Percentiles rank a stretch among this genome's conserved stretches.
phyloP scores from a whole-genome alignment of 2,888 invertebrate genomes.

The Glaucopsyche alexis region DNA sequence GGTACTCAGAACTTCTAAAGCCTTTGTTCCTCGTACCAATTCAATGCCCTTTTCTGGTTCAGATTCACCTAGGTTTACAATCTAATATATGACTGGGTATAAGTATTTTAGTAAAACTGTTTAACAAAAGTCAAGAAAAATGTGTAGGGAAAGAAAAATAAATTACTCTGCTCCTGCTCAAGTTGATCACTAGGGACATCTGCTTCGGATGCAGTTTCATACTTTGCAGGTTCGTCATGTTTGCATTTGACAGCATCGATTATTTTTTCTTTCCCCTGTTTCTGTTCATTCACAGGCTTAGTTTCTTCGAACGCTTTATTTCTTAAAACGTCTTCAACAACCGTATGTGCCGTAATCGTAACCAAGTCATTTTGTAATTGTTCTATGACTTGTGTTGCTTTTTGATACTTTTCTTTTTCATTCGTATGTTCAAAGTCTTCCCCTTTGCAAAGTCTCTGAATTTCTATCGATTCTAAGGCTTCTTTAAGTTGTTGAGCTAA shows the following conservation, averaged over 20 bases:
- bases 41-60: no score
- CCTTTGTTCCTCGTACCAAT: no score
- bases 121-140: background rate
- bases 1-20: no score
- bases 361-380: slow-evolving; percentile 57
- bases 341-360: slow-evolving; percentile 40
- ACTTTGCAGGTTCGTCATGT: no score
- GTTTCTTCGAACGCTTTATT: background rate
- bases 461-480: slow-evolving; percentile 52
- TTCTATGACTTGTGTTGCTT: slow-evolving; percentile 51
- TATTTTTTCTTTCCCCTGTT: background rate
- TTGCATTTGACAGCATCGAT: background rate
- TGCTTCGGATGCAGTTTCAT: background rate
- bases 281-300: background rate
- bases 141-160: background rate
- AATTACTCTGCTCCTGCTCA: background rate
- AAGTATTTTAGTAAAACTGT: background rate
- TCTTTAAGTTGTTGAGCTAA: slow-evolving; percentile 54
- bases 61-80: no score
- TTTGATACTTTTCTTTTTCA: slow-evolving; percentile 47
- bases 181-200: background rate
- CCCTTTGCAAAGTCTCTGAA: slow-evolving; percentile 50
- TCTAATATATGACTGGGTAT: background rate
- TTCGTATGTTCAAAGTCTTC: slow-evolving; percentile 47
- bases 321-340: background rate